Conservation (phyloP, 2,888 invertebrate genomes). For the Oxycera nigricornis region DNA sequence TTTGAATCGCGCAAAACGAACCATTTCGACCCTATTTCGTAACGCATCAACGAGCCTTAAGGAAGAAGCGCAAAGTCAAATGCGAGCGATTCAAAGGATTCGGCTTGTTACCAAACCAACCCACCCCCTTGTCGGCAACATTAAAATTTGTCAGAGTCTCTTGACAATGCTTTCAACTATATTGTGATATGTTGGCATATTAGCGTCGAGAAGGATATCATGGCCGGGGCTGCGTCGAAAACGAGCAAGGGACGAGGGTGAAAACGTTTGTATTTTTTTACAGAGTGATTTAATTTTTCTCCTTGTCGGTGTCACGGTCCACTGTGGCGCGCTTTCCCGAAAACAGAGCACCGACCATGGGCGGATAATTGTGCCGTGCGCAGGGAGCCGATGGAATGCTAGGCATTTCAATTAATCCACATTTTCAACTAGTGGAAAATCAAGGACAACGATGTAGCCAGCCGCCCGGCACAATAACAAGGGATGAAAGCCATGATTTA, state of each 20-base stretch:
- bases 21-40: constrained; percentile 32
- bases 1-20: constrained; percentile 20
- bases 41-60: constrained; percentile 17
- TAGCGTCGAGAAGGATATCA: too few relatives aligned
- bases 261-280: constrained; percentile 3
- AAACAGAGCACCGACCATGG: constrained; percentile 43
- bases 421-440: constrained; percentile 43
- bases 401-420: constrained; percentile 63
- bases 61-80: constrained; percentile 37
- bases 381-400: constrained; percentile 59
- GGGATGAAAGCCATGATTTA: constrained; percentile 22
- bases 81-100: not conserved
- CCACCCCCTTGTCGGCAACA: not conserved
- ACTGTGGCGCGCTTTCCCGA: constrained; percentile 15
- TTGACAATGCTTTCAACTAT: constrained; percentile 23
- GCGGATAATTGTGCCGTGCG: constrained; percentile 61
- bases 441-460: constrained; percentile 54
- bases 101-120: not conserved
- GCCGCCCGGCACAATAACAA: not conserved
- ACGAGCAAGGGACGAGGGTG: not conserved
- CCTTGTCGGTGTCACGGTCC: constrained; percentile 19
- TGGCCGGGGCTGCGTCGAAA: not conserved
- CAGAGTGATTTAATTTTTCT: constrained; percentile 36
- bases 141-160: not conserved
- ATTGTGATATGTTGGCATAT: too few relatives aligned